Evolutionary conservation across 2,888 invertebrate species (phyloP), one percentile per base, ranked within the genome.

Genomic region (Eristalis tenax): DNA sequence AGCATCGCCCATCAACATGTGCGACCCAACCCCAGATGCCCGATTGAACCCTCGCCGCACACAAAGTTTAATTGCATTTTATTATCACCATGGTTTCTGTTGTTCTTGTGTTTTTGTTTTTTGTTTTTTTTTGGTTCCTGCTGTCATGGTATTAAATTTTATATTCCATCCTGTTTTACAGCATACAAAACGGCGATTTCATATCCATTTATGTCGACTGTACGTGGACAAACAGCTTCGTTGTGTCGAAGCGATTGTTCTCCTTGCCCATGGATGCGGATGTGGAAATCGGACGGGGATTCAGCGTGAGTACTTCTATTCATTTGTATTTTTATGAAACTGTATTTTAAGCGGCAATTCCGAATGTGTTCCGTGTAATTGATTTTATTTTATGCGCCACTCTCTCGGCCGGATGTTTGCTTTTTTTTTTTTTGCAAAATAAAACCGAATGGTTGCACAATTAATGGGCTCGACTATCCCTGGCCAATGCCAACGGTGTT

Each of bases 121-220:
- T n/a, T n/a, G n/a, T n/a, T n/a, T n/a, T n/a, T 32, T 32, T 32
- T 32, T 32, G 8, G 32, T 5, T 28, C 5, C 28, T 81, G 50
- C 71, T 73, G 26, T 63, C 40, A 23, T 50, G 57, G 35, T 78
- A 82, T 82, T 86, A 77, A 82, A 69, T 77, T 86, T 78, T 77
- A 50, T 50, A 75, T 86, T 75, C n/a, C n/a, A 40, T 74, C 81
- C 74, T 75, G 75, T 86, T 86, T 74, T 83, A 57, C 86, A 93
- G 93, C 90, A 91, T 93, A 90, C 91, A 92, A 90, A 93, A 93
- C 90, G 93, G 93, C 83, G 93, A 93, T 91, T 93, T 93, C 84
- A 93, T 93, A 90, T 92, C 92, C 89, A 91, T 93, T 90, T 92
- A 92, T 88, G 91, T 93, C 88, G 93, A 93, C 90, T 93, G 93